Percentiles rank a stretch among this genome's conserved stretches.
Evolutionary conservation across 2,797 vertebrate species (phyloP).

Genomic region (Halcyon smyrnensis): DNA sequence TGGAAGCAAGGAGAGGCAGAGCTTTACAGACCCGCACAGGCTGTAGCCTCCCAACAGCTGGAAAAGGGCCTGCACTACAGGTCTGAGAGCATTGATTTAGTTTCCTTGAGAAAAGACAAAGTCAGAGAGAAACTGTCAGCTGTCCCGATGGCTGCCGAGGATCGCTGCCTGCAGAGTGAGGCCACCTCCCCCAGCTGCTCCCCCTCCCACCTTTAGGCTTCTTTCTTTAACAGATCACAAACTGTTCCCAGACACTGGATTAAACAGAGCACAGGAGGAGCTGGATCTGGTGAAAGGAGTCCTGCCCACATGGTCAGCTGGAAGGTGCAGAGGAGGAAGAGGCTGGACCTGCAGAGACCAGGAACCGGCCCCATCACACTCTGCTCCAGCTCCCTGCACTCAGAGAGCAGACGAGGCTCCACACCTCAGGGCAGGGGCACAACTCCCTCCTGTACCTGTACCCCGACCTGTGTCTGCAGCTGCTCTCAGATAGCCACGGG

Average conservation of each 20-base stretch:
- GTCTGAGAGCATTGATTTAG: neutral
- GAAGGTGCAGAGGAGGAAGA: neutral
- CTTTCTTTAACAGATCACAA: neutral
- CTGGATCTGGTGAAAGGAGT: neutral
- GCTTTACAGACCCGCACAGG: neutral
- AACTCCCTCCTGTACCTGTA: neutral
- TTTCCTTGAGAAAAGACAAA: neutral
- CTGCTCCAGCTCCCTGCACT: neutral
- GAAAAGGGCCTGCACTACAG: neutral
- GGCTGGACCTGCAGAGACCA: neutral
- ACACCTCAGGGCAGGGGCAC: neutral
- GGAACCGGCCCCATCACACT: neutral
- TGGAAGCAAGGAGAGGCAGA: conserved; percentile 61
- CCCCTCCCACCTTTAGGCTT: neutral
- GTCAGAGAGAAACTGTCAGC: neutral
- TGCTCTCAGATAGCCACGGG: neutral
- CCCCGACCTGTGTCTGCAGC: neutral
- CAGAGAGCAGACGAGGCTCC: fast-evolving
- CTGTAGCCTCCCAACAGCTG: neutral
- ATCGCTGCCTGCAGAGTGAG: neutral
- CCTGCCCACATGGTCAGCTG: neutral
- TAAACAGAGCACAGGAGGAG: neutral
- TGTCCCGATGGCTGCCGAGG: neutral
- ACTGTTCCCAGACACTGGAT: neutral
- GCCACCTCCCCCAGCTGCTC: neutral